Percentiles rank a stretch among this genome's conserved stretches.
phyloP scores from a whole-genome alignment of 2,888 invertebrate genomes.

The Calameuta filiformis region DNA sequence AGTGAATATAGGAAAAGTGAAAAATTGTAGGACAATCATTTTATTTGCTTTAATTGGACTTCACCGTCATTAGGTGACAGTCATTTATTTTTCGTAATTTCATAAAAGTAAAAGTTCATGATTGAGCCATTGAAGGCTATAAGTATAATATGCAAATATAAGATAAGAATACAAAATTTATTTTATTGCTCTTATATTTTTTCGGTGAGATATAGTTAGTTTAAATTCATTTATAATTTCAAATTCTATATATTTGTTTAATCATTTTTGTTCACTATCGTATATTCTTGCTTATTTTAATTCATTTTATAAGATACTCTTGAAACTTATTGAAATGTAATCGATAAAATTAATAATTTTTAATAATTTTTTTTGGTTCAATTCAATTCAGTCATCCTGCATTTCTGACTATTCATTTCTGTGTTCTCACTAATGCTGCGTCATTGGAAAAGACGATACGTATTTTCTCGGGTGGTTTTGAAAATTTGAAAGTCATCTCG shows the following conservation, averaged over 20 bases:
- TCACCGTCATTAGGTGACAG: not conserved
- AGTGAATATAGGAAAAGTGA: not conserved
- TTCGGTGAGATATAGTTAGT: no score
- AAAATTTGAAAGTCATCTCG: slow-evolving; percentile 44
- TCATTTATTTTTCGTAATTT: not conserved
- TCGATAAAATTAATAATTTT: not conserved
- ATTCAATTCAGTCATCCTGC: not conserved
- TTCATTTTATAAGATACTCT: not conserved
- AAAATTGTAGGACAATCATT: not conserved
- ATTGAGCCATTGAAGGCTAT: not conserved
- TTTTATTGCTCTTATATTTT: not conserved
- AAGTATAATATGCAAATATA: no score
- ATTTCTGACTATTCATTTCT: not conserved
- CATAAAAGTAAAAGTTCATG: not conserved
- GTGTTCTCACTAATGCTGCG: not conserved
- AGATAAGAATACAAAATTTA: not conserved
- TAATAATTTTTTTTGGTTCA: not conserved
- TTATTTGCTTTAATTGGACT: no score
- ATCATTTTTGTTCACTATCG: not conserved
- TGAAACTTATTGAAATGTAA: not conserved
- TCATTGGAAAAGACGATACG: not conserved
- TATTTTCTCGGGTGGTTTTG: slow-evolving; percentile 17
- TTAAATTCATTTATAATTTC: no score
- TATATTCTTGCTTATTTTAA: not conserved
- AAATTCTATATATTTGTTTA: not conserved